Evolutionary conservation across 2,113 vertebrate species (phyloP).

Genomic region (Bos indicus): DNA sequence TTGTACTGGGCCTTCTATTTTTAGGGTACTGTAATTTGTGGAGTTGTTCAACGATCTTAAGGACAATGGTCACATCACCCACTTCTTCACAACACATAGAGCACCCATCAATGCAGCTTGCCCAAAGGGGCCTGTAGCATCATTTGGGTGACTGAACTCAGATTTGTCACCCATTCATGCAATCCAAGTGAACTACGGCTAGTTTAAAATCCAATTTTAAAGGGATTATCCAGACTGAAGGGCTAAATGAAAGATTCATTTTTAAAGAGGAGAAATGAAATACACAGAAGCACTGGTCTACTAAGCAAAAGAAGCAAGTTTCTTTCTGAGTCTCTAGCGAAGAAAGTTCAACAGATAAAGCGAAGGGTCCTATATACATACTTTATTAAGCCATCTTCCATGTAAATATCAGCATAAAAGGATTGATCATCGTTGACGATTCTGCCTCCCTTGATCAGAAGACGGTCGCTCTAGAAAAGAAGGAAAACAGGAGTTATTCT

Average conservation of each 20-base stretch:
- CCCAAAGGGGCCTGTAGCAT: not conserved
- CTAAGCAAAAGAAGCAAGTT: not conserved
- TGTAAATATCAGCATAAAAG: conserved; percentile 96
- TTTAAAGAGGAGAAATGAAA: not conserved
- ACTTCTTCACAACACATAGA: not conserved
- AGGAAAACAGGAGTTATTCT: conserved; percentile 29
- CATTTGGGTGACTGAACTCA: not conserved
- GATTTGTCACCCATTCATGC: not conserved
- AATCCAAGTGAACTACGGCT: not conserved
- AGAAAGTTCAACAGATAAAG: not conserved
- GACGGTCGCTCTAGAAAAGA: conserved; percentile 91
- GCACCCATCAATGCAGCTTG: not conserved
- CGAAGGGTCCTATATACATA: conserved; percentile 75
- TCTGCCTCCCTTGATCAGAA: conserved; percentile 97
- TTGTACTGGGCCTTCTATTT: not conserved
- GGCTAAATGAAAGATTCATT: not conserved
- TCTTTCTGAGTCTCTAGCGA: not conserved
- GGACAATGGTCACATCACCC: not conserved
- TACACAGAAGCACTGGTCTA: not conserved
- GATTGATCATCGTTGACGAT: conserved; percentile 99
- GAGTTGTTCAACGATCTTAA: not conserved
- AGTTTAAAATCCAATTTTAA: not conserved
- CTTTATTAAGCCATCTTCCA: conserved; percentile 99
- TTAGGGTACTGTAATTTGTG: not conserved
- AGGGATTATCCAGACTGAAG: not conserved